These are phyloP conservation scores for Cyphomyrmex costatus DNA, from an alignment of 1,140 invertebrate genomes.

Conservation along the genomic window DNA sequence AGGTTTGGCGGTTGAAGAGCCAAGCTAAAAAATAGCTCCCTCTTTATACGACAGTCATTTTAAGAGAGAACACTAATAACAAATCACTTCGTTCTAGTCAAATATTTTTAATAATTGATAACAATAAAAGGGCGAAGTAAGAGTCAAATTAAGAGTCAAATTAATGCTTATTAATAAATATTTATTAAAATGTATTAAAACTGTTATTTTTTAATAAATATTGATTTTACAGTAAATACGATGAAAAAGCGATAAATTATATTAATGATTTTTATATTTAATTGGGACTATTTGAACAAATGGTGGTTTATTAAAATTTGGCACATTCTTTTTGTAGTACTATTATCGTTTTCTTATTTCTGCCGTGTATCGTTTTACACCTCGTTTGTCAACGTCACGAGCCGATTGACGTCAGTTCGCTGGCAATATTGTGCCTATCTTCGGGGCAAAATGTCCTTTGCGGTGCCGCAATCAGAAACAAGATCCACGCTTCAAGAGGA, in stretches of 20 bases:
- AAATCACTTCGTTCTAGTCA: background rate
- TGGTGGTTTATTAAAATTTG: too few relatives aligned
- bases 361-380: background rate
- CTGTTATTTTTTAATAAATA: too few relatives aligned
- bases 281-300: too few relatives aligned
- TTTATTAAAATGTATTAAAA: too few relatives aligned
- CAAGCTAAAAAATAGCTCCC: constrained; percentile 5
- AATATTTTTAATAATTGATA: too few relatives aligned
- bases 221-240: too few relatives aligned
- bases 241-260: too few relatives aligned
- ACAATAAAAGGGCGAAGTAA: too few relatives aligned
- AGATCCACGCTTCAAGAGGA: constrained; percentile 61
- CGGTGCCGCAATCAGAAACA: constrained; percentile 59
- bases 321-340: background rate
- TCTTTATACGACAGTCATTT: constrained; percentile 10
- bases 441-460: constrained; percentile 58
- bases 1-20: background rate
- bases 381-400: background rate
- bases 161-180: too few relatives aligned
- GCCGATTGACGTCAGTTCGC: constrained; percentile 6
- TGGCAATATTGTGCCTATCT: constrained; percentile 8
- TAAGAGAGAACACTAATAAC: background rate
- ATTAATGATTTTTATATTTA: too few relatives aligned
- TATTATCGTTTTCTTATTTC: background rate
- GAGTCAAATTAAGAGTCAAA: too few relatives aligned